Evolutionary conservation across 2,113 vertebrate species (phyloP).

Genomic region (Hylia prasina): DNA sequence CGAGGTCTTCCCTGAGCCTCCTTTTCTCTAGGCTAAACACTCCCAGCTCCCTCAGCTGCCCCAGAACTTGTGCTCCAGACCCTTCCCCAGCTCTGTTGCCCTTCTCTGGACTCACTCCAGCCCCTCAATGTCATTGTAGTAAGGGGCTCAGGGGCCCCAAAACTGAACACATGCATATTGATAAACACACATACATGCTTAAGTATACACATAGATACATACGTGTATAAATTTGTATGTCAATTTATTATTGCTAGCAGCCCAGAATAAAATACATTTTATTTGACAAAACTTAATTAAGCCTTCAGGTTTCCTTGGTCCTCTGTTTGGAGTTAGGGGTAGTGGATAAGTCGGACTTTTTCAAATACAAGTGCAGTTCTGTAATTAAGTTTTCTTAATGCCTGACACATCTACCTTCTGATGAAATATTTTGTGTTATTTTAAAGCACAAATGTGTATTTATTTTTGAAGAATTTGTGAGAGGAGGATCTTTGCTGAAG

Average conservation of each 20-base stretch:
- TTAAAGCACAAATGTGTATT: background rate
- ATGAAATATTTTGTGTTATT: background rate
- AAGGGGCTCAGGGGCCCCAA: background rate
- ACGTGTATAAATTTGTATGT: background rate
- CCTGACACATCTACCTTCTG: background rate
- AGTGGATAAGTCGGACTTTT: background rate
- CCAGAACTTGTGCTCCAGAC: background rate
- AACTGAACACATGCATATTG: accelerated
- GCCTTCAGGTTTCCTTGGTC: background rate
- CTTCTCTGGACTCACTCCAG: background rate
- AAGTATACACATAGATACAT: background rate
- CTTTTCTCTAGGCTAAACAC: background rate
- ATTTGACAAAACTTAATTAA: background rate
- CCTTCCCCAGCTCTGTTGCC: too few species aligned
- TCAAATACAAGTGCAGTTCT: background rate
- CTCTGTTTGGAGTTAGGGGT: background rate
- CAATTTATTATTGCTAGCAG: background rate
- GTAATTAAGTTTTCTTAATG: background rate
- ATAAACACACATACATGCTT: accelerated
- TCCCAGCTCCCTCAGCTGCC: background rate
- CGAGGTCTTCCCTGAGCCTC: background rate
- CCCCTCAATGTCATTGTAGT: background rate
- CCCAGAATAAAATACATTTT: background rate
- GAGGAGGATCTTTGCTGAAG: background rate
- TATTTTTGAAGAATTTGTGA: background rate